phyloP scores from a whole-genome alignment of 1,140 invertebrate genomes.

The Caerostris extrusa region DNA sequence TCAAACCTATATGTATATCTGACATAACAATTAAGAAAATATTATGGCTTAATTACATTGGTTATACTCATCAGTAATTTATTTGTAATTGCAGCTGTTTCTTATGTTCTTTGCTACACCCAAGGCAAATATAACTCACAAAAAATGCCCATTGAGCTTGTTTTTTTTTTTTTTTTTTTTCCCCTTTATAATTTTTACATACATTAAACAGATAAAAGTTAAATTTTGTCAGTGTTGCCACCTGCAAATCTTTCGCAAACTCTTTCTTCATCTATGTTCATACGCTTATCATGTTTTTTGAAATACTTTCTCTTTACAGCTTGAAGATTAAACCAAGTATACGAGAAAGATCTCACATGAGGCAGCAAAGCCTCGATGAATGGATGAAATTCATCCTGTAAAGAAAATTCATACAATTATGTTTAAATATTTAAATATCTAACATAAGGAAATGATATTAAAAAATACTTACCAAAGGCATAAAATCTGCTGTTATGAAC shows the following conservation, averaged over 20 bases:
- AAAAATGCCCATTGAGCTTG: too few species aligned
- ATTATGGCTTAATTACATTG: too few species aligned
- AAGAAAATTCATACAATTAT: constrained; percentile 78
- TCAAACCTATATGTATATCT: too few species aligned
- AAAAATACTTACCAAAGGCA: constrained; percentile 70
- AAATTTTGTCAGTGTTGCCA: constrained; percentile 85
- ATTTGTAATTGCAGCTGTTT: too few species aligned
- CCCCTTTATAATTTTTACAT: too few species aligned
- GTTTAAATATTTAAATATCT: not conserved
- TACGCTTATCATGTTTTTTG: constrained; percentile 99
- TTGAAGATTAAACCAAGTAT: constrained; percentile 99
- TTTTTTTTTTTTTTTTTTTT: too few species aligned
- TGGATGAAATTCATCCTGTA: constrained; percentile 99
- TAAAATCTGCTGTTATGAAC: constrained; percentile 68
- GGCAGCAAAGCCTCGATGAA: constrained; percentile 99
- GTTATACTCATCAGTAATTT: too few species aligned
- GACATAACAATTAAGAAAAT: too few species aligned
- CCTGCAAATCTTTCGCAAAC: constrained; percentile 99
- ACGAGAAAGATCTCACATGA: constrained; percentile 99
- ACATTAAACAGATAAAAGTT: too few species aligned
- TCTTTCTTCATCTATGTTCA: constrained; percentile 99
- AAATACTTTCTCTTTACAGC: constrained; percentile 99
- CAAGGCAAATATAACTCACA: too few species aligned
- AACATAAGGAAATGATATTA: not conserved
- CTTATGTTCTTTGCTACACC: too few species aligned